Base-by-base conservation (phyloP, 2,113 vertebrate species). In the Camelus dromedarius region DNA sequence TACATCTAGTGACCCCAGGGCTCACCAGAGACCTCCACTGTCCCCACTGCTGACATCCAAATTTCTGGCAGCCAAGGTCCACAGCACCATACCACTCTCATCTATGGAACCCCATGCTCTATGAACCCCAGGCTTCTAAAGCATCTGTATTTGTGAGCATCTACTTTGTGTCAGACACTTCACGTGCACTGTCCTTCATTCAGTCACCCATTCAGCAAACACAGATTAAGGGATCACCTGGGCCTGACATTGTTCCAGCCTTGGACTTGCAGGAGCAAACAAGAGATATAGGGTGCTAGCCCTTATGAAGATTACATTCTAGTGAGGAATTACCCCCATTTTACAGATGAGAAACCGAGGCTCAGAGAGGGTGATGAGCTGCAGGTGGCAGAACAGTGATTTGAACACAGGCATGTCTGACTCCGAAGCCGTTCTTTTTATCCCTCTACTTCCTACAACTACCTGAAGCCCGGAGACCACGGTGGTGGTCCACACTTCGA, bases 301-400 rank as follows among this genome's bases (percentile, higher is more conserved):
- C 42, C 26, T 80, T 30, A 22, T 0, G 24, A 19, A 66, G 32
- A 8, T 46, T 22, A 60, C 0, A 1, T n/a, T 58, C 28, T 24
- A 35, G 28, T 13, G 19, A 15, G 20, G 50, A 80, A 38, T 24
- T 30, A 46, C 12, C 7, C 50, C 13, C 19, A 32, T 19, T 92
- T 85, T 76, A 48, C 14, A 64, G 73, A 9, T 15, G 69, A 76
- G 69, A 81, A 77, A 11, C 13, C 22, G 91, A 96, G 72, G 76
- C 19, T 20, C 30, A 30, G 52, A 56, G 12, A 14, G 13, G 35
- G 19, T 3, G 10, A 19, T 0, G 12, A 13, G 10, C 46, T 64
- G 20, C 3, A 18, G 35, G 19, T 3, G 1, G 18, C 15, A 24
- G 4, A 77, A 50, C 0, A 1, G 50, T 12, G 26, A 24, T 62